Percentiles rank a stretch among this genome's conserved stretches.
phyloP scores from a whole-genome alignment of 2,113 vertebrate species.

The Pogonocichla stellata region DNA sequence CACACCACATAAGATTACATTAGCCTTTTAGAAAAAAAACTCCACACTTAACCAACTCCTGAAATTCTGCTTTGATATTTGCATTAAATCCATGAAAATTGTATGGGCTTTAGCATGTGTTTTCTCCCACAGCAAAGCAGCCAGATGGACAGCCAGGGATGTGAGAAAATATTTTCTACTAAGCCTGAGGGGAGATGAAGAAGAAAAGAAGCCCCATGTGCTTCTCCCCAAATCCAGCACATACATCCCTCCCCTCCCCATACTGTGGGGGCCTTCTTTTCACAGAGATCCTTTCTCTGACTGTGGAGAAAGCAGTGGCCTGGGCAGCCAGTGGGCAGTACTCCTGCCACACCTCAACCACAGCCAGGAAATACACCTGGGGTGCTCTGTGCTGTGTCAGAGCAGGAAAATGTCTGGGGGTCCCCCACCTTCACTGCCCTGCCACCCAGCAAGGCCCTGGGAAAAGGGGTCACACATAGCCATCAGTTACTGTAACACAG shows the following conservation, averaged over 20 bases:
- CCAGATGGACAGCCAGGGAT: conserved; percentile 11
- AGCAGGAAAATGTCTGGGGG: background rate
- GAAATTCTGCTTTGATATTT: conserved; percentile 41
- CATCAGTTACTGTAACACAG: background rate
- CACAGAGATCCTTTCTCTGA: background rate
- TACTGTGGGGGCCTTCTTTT: background rate
- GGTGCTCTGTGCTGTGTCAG: background rate
- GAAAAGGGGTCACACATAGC: background rate
- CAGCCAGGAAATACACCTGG: background rate
- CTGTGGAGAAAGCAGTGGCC: fast-evolving
- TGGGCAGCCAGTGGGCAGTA: background rate
- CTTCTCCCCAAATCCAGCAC: background rate
- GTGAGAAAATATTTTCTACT: conserved; percentile 4
- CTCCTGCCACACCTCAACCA: background rate
- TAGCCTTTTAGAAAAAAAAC: background rate
- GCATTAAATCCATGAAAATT: conserved; percentile 29
- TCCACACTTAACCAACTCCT: background rate
- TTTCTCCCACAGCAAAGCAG: conserved; percentile 34
- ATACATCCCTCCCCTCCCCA: background rate
- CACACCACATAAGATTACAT: background rate
- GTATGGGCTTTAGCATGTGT: background rate
- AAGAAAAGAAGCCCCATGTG: background rate
- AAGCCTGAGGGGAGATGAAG: background rate
- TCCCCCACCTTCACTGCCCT: background rate
- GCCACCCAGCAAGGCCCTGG: background rate